phyloP scores from a whole-genome alignment of 1,140 invertebrate species.

The Tetraneura akinire region DNA sequence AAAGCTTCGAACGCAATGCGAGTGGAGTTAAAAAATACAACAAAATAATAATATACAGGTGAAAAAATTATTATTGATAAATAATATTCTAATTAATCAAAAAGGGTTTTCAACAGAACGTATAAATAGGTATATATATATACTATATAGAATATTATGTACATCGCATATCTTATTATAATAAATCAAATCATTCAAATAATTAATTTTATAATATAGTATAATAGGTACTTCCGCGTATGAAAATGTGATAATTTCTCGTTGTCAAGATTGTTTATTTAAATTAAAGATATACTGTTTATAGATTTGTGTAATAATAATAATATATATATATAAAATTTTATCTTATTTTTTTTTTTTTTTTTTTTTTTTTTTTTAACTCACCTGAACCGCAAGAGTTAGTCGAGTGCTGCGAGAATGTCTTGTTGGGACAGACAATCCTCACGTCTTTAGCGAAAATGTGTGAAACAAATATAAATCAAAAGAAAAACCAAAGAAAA shows the following conservation, averaged over 20 bases:
- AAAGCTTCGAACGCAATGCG: slow-evolving; percentile 28
- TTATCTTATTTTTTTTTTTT: too few relatives aligned
- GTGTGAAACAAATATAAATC: slow-evolving; percentile 6
- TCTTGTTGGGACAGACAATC: slow-evolving; percentile 72
- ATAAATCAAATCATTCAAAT: too few relatives aligned
- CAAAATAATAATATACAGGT: slow-evolving; percentile 26
- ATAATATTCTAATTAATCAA: slow-evolving; percentile 22
- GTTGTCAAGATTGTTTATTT: too few relatives aligned
- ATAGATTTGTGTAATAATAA: too few relatives aligned
- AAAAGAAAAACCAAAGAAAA: slow-evolving; percentile 4
- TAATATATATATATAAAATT: too few relatives aligned
- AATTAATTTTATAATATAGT: too few relatives aligned
- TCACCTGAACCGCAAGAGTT: slow-evolving; percentile 73
- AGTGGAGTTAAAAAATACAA: slow-evolving; percentile 11
- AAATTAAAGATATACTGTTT: too few relatives aligned
- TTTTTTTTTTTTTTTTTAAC: slow-evolving; percentile 52
- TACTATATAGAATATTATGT: neutral
- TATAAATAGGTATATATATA: slow-evolving; percentile 1
- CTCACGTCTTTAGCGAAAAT: slow-evolving; percentile 63
- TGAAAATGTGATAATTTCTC: neutral
- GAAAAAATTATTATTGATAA: neutral
- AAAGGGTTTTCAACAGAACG: slow-evolving; percentile 23
- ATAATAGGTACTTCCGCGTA: slow-evolving; percentile 7
- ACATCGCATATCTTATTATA: neutral
- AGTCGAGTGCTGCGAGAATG: slow-evolving; percentile 69